These are phyloP conservation scores for Microtus richardsoni DNA, from an alignment of 2,113 vertebrate genomes.

Conservation along the genomic window DNA sequence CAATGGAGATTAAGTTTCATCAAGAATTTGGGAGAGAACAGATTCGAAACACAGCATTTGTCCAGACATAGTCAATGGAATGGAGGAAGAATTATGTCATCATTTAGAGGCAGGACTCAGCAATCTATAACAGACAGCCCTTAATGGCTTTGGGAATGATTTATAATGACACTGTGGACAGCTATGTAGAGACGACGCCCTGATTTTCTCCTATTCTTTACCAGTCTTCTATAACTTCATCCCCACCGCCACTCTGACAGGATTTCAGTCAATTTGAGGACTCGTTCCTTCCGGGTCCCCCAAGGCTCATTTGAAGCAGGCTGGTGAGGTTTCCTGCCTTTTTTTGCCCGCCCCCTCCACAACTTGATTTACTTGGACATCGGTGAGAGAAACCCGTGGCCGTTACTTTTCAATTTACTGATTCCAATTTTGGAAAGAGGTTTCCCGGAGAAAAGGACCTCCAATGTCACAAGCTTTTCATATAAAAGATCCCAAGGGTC, in stretches of 20 bases:
- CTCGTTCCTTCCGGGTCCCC: background rate
- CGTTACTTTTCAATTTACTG: slow-evolving; percentile 37
- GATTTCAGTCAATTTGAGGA: background rate
- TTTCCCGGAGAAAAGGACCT: slow-evolving; percentile 48
- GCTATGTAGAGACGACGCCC: background rate
- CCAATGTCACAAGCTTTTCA: background rate
- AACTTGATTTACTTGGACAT: slow-evolving; percentile 1
- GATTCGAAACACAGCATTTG: background rate
- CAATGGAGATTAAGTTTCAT: background rate
- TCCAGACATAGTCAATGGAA: background rate
- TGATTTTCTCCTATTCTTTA: background rate
- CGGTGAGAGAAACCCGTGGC: background rate
- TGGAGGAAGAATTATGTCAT: background rate
- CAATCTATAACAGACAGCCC: background rate
- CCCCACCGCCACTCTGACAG: background rate
- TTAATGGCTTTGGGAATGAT: slow-evolving; percentile 5
- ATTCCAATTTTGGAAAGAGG: slow-evolving; percentile 44
- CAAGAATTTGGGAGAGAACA: background rate
- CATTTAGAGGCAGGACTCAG: background rate
- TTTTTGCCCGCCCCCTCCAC: background rate
- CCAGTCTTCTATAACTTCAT: background rate
- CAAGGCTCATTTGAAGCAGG: slow-evolving; percentile 1
- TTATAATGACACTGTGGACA: background rate
- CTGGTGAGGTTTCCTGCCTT: background rate
- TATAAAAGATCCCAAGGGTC: background rate